phyloP scores from a whole-genome alignment of 2,888 invertebrate genomes.

The Conomelus anceps region DNA sequence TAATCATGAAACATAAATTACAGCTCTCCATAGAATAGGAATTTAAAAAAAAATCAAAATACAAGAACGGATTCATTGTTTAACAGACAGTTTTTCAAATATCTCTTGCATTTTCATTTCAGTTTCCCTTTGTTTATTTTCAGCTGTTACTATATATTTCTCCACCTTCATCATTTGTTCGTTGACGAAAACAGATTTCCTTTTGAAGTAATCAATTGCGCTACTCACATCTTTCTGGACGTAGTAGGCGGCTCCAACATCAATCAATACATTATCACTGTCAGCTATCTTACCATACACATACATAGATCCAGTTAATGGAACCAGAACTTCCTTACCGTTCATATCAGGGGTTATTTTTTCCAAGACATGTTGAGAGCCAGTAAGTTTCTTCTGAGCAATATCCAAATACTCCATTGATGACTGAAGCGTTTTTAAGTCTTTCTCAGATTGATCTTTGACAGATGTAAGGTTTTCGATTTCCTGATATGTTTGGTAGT shows the following conservation, averaged over 20 bases:
- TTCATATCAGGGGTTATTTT: conserved; percentile 59
- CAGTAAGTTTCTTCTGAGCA: conserved; percentile 83
- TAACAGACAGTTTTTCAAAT: not conserved
- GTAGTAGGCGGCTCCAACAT: conserved; percentile 96
- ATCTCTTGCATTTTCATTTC: not conserved
- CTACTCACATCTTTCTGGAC: conserved; percentile 79
- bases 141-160: not conserved
- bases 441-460: conserved; percentile 46
- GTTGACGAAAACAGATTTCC: conserved; percentile 83
- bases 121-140: not conserved
- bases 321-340: conserved; percentile 83
- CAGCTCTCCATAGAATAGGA: not conserved
- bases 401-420: conserved; percentile 83
- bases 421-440: conserved; percentile 80
- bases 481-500: not conserved
- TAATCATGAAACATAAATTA: not conserved
- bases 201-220: conserved; percentile 86
- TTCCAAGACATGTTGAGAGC: conserved; percentile 77
- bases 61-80: not conserved
- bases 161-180: conserved; percentile 48
- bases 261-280: conserved; percentile 80
- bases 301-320: conserved; percentile 95
- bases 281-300: conserved; percentile 85
- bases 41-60: not conserved
- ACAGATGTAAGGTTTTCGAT: not conserved